Conservation (phyloP, 2,113 vertebrate genomes). For the Microcebus ravelobensis region DNA sequence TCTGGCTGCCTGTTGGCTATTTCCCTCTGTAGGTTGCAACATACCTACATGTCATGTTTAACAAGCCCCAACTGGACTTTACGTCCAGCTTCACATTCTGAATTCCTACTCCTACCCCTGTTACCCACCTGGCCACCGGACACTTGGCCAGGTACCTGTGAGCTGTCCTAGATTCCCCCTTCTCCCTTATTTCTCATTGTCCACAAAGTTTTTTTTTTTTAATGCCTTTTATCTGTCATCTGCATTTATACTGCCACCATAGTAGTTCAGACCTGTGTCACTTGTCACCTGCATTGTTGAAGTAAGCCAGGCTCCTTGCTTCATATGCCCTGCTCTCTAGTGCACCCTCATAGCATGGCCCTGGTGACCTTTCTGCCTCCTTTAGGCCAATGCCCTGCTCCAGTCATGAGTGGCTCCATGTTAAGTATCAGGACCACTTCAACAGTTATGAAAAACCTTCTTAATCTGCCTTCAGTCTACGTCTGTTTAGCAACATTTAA, state of each 20-base stretch:
- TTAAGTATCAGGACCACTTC: not conserved
- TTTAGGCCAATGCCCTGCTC: not conserved
- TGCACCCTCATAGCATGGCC: not conserved
- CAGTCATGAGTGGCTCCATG: too few relatives aligned
- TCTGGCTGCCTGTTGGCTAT: not conserved
- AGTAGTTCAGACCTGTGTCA: rapidly evolving
- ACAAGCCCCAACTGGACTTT: not conserved
- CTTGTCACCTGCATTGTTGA: not conserved
- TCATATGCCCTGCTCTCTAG: rapidly evolving
- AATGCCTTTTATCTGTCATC: not conserved
- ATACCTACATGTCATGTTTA: not conserved
- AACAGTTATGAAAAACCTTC: not conserved
- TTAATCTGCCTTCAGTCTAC: not conserved
- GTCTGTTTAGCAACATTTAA: not conserved
- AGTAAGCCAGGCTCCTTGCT: not conserved
- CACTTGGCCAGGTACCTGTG: not conserved
- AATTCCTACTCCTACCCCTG: not conserved
- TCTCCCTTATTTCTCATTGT: not conserved
- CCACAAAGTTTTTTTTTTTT: not conserved
- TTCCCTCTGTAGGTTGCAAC: not conserved
- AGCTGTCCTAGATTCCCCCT: too few relatives aligned
- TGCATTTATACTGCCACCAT: not conserved
- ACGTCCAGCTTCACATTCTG: not conserved
- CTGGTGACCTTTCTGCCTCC: not conserved
- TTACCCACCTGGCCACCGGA: not conserved